Conservation (phyloP, 2,888 invertebrate genomes). For the Notocelia uddmanniana region DNA sequence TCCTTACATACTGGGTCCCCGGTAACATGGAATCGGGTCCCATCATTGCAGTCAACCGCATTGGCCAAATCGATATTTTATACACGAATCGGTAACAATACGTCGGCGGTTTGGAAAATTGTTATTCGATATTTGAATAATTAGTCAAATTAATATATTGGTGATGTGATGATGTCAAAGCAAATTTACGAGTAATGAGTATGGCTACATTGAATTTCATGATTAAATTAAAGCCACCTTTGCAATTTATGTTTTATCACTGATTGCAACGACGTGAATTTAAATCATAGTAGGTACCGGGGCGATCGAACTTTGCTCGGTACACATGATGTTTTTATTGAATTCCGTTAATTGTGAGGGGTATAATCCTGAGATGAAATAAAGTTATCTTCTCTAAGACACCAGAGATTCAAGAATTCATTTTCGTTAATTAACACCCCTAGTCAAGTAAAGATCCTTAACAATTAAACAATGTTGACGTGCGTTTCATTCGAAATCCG, state of each 20-base stretch:
- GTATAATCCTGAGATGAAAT: no score
- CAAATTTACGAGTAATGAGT: slow-evolving; percentile 15
- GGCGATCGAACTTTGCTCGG: no score
- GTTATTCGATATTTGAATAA: slow-evolving; percentile 35
- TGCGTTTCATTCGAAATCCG: no score
- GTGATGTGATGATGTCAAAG: slow-evolving; percentile 17
- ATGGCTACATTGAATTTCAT: slow-evolving; percentile 14
- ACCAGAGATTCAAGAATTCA: no score
- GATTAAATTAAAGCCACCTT: neutral
- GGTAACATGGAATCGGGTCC: neutral
- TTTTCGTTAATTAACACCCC: no score
- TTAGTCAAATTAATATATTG: slow-evolving; percentile 17
- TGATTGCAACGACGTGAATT: neutral
- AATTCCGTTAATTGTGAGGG: no score
- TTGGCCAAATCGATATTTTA: slow-evolving; percentile 20
- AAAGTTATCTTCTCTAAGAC: no score
- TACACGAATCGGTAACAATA: slow-evolving; percentile 5
- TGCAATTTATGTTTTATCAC: neutral
- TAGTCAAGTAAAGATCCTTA: no score
- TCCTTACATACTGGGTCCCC: neutral
- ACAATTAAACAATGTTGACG: no score
- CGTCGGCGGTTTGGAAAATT: slow-evolving; percentile 27
- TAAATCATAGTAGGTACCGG: no score
- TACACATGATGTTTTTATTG: no score
- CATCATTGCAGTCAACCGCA: neutral